Evolutionary conservation across 1,140 invertebrate species (phyloP).

Genomic region (Amyelois transitella): DNA sequence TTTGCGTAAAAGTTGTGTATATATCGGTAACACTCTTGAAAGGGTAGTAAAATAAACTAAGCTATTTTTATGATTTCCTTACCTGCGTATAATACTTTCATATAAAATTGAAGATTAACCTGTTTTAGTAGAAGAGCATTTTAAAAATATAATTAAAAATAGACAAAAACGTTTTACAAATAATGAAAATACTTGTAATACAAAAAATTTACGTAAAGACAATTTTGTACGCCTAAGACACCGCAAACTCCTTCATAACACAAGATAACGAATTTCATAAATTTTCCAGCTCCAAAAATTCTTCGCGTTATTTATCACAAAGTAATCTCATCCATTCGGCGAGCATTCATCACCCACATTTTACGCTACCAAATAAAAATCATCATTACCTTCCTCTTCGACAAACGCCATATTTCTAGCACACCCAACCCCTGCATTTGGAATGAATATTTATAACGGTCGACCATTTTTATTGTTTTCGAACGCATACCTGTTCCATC

Average conservation of each 20-base stretch:
- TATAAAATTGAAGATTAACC: too few species aligned
- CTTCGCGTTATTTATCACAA: conserved; percentile 10
- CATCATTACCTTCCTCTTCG: conserved; percentile 54
- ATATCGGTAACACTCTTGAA: too few species aligned
- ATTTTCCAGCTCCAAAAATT: not conserved
- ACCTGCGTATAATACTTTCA: too few species aligned
- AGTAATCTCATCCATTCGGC: conserved; percentile 32
- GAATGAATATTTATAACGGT: conserved; percentile 63
- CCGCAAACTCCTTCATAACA: not conserved
- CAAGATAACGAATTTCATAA: not conserved
- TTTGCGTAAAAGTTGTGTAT: too few species aligned
- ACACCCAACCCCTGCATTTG: conserved; percentile 30
- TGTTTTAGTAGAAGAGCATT: too few species aligned
- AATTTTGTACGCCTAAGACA: not conserved
- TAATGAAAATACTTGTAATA: too few species aligned
- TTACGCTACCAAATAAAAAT: conserved; percentile 49
- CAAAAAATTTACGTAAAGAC: not conserved
- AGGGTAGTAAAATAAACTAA: too few species aligned
- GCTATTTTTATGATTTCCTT: too few species aligned
- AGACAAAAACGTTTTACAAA: too few species aligned
- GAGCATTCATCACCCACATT: conserved; percentile 26
- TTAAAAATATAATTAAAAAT: too few species aligned
- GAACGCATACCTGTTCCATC: conserved; percentile 32
- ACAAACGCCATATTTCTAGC: conserved; percentile 55
- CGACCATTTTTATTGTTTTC: conserved; percentile 52